A percentile compares a stretch with the other conserved stretches of the same genome.
Conservation (phyloP, 2,113 vertebrate genomes). For the Oxygymnocypris stewartii region DNA sequence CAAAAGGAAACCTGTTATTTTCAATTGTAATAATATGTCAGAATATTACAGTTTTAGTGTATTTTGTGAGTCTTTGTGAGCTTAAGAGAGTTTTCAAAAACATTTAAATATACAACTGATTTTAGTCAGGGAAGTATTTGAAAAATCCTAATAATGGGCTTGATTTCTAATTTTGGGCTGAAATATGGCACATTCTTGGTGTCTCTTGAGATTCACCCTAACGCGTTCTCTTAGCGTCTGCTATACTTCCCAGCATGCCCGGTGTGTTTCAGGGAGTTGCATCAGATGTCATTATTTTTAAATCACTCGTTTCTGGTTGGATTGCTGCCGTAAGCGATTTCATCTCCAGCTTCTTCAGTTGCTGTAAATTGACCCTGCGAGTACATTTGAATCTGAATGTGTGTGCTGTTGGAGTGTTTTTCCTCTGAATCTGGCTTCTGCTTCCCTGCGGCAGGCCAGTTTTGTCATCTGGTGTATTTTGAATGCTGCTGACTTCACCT, state of each 20-base stretch:
- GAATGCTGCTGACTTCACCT: slow-evolving; percentile 4
- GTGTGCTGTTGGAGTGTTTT: slow-evolving; percentile 3
- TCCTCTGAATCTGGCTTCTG: background rate
- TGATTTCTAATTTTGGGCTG: background rate
- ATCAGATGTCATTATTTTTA: background rate
- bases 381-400: background rate
- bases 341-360: background rate
- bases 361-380: background rate
- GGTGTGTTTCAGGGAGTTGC: slow-evolving; percentile 29
- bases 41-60: background rate
- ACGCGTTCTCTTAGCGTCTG: background rate
- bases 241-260: background rate
- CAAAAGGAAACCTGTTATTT: background rate
- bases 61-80: background rate
- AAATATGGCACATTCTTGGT: background rate
- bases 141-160: background rate
- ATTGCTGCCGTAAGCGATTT: background rate
- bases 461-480: background rate
- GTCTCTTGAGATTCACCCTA: background rate
- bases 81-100: background rate
- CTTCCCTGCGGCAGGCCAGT: background rate
- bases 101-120: background rate
- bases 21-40: background rate
- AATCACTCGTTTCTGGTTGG: background rate
- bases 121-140: background rate